Percentiles rank a stretch among this genome's conserved stretches.
Conservation (phyloP, 2,888 invertebrate species). For the Pseudococcus jackbeardsleyi region DNA sequence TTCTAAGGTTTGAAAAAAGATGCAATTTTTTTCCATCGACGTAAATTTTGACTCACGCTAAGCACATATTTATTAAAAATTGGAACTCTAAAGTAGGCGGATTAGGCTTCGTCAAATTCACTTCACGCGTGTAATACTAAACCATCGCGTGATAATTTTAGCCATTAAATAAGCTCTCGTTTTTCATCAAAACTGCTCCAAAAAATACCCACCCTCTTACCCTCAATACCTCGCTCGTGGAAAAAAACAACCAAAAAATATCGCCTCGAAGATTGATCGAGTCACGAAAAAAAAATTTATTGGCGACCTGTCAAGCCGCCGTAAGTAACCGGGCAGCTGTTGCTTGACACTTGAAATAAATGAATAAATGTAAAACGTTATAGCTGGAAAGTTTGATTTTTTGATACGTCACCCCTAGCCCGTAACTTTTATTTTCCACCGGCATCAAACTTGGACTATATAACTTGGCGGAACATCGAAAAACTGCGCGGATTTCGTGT, state of each 20-base stretch:
- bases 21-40: not conserved
- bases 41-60: not conserved
- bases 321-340: slow-evolving; percentile 32
- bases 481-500: not conserved
- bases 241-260: slow-evolving; percentile 1
- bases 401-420: not conserved
- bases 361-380: slow-evolving; percentile 15
- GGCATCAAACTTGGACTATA: not conserved
- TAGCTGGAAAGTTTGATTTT: slow-evolving; percentile 15
- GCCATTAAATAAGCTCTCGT: slow-evolving; percentile 26
- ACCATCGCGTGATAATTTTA: not conserved
- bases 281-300: slow-evolving; percentile 31
- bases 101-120: not conserved
- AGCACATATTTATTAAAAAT: not conserved
- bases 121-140: not conserved
- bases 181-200: slow-evolving; percentile 8
- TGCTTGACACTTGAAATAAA: slow-evolving; percentile 32
- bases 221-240: not conserved
- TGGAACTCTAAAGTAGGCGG: not conserved
- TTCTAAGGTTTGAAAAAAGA: no score
- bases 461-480: not conserved
- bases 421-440: not conserved
- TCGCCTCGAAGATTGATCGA: slow-evolving; percentile 24
- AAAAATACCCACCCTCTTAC: not conserved
- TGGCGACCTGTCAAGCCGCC: slow-evolving; percentile 19